Evolutionary conservation across 2,797 vertebrate genomes (phyloP), one percentile per base, ranked within the genome.

Genomic region (Gymnodraco acuticeps): DNA sequence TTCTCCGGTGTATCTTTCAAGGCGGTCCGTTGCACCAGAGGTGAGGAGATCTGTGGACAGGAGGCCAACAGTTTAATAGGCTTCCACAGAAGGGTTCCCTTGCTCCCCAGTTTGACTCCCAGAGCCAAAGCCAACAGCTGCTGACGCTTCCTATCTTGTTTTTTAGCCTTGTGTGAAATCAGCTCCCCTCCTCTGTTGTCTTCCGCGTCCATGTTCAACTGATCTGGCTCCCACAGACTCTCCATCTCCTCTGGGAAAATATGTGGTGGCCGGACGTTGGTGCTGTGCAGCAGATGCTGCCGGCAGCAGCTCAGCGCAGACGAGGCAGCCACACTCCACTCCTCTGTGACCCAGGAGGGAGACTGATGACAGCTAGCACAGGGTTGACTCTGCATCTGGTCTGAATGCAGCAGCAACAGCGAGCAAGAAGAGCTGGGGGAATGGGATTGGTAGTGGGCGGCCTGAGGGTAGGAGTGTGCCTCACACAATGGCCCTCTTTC

Each of bases 11-110:
- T 96, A 64, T 98, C 97, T 62, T 96, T 97, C 94, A 99, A 94
- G 67, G 96, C 96, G 50, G 95, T 96, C 90, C 96, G 96, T 86
- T 96, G 95, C 86, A 96, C 96, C 94, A 97, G 94, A 65, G 97
- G 95, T n/a, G 98, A 98, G 59, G 93, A 88, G 92, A 99, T 98
- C 98, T 99, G 98, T 54, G 97, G 95, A 98, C 96, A 99, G 94
- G 97, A 99, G 93, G 97, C 95, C 96, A 99, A 96, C 85, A 99
- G 95, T 95, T 97, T 99, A 93, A 99, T 95, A 82, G 98, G 97
- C 88, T 98, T 97, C 97, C 98, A 99, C 50, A 99, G 78, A 75
- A 98, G 91, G 67, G 94, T 92, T 70, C 96, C 95, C 77, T 95
- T 97, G 78, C 95, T 93, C 65, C 97, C 97, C 74, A 98, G 93